A percentile compares a stretch with the other conserved stretches of the same genome.
phyloP scores from a whole-genome alignment of 2,888 invertebrate genomes.

The Quadroppia sp. region DNA sequence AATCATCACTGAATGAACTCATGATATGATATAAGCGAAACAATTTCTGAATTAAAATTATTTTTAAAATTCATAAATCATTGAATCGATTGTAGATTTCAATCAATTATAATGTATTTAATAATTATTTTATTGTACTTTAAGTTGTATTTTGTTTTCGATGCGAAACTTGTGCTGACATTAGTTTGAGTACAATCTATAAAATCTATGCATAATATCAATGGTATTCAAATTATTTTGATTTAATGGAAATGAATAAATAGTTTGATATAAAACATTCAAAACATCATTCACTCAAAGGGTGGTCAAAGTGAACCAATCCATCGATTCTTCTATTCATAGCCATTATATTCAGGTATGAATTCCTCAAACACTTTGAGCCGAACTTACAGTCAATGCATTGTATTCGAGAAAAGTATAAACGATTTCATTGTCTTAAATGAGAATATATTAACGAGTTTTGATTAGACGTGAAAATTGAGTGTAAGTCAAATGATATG shows the following conservation, averaged over 20 bases:
- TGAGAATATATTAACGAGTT: too few species aligned
- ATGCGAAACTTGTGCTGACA: slow-evolving; percentile 10
- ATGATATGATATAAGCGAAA: slow-evolving; percentile 46
- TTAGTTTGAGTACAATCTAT: slow-evolving; percentile 1
- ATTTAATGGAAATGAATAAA: too few species aligned
- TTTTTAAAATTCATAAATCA: background rate
- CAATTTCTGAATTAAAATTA: background rate
- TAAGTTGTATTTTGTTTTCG: background rate
- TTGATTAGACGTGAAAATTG: too few species aligned
- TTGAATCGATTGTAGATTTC: background rate
- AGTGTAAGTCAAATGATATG: too few species aligned
- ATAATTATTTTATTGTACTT: slow-evolving; percentile 23
- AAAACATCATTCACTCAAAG: too few species aligned
- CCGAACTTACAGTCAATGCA: background rate
- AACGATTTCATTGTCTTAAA: too few species aligned
- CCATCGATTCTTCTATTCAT: background rate
- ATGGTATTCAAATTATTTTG: too few species aligned
- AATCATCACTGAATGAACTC: slow-evolving; percentile 81
- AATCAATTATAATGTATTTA: background rate
- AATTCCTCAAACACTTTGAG: background rate
- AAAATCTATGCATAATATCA: slow-evolving; percentile 23
- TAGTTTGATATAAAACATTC: too few species aligned
- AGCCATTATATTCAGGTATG: background rate
- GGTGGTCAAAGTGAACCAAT: too few species aligned
- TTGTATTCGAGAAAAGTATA: background rate